Percentiles rank a stretch among this genome's conserved stretches.
Conservation (phyloP, 1,140 invertebrate species). For the Ptiloglossa arizonensis region DNA sequence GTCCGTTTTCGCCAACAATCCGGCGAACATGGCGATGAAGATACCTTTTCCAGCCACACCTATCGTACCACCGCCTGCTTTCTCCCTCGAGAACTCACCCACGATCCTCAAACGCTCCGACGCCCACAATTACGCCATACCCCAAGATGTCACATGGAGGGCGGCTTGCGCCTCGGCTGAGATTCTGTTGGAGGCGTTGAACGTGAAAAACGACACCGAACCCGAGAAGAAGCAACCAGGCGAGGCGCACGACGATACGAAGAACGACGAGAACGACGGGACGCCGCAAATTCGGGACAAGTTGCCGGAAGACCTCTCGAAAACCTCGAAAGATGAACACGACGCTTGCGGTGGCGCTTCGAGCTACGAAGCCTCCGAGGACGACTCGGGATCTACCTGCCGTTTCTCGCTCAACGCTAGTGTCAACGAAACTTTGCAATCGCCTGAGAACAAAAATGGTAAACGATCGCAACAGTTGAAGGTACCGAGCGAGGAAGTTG, state of each 20-base stretch:
- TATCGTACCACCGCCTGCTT: constrained; percentile 43
- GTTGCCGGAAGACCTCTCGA: background rate
- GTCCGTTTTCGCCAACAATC: background rate
- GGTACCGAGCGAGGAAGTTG: too few relatives aligned
- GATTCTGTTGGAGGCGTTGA: constrained; percentile 74
- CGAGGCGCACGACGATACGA: background rate
- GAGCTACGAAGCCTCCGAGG: constrained; percentile 71
- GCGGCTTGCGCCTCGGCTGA: constrained; percentile 78
- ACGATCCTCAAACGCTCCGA: constrained; percentile 43
- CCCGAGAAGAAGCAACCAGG: background rate
- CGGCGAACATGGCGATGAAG: constrained; percentile 42
- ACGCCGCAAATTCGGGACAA: background rate
- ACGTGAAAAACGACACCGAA: constrained; percentile 55
- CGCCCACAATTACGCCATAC: constrained; percentile 34
- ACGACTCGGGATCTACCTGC: constrained; percentile 67
- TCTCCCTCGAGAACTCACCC: constrained; percentile 58
- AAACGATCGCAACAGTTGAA: constrained; percentile 22
- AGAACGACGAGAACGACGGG: background rate
- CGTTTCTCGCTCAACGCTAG: constrained; percentile 47
- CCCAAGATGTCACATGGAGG: constrained; percentile 74
- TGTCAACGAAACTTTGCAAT: constrained; percentile 17
- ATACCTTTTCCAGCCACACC: constrained; percentile 52
- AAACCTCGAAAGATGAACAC: constrained; percentile 19
- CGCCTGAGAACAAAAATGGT: constrained; percentile 45
- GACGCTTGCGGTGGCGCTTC: constrained; percentile 49